phyloP scores from a whole-genome alignment of 2,888 invertebrate genomes.

The Bhutanitis thaidina region DNA sequence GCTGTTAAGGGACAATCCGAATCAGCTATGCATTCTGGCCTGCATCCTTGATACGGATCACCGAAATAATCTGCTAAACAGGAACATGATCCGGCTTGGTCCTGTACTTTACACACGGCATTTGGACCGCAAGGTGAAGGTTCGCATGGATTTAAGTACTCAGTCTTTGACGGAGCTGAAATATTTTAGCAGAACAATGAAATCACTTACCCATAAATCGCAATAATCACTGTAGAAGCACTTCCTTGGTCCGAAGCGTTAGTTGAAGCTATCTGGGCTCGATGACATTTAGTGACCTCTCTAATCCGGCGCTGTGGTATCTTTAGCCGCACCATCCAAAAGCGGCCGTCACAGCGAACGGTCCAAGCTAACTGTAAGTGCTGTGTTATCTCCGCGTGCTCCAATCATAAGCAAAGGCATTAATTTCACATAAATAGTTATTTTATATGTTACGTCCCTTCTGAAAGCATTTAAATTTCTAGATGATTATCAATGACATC shows the following conservation, averaged over 20 bases:
- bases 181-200: slow-evolving; percentile 52
- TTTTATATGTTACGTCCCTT: slow-evolving; percentile 64
- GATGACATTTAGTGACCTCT: slow-evolving; percentile 72
- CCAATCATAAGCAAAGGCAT: slow-evolving; percentile 76
- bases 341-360: slow-evolving; percentile 68
- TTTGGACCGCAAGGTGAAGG: slow-evolving; percentile 85
- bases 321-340: slow-evolving; percentile 69
- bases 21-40: slow-evolving; percentile 83
- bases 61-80: slow-evolving; percentile 86
- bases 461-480: slow-evolving; percentile 64
- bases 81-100: slow-evolving; percentile 85
- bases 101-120: slow-evolving; percentile 86
- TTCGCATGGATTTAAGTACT: slow-evolving; percentile 79
- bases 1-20: slow-evolving; percentile 82
- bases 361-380: slow-evolving; percentile 80
- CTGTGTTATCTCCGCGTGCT: slow-evolving; percentile 79
- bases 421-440: slow-evolving; percentile 71
- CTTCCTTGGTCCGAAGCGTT: slow-evolving; percentile 76
- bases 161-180: slow-evolving; percentile 68
- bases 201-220: slow-evolving; percentile 60
- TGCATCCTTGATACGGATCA: slow-evolving; percentile 87
- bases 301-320: slow-evolving; percentile 61
- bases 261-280: slow-evolving; percentile 76
- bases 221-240: slow-evolving; percentile 70
- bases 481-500: slow-evolving; percentile 46